Evolutionary conservation across 2,888 invertebrate genomes (phyloP).

Genomic region (Synanthedon vespiformis): DNA sequence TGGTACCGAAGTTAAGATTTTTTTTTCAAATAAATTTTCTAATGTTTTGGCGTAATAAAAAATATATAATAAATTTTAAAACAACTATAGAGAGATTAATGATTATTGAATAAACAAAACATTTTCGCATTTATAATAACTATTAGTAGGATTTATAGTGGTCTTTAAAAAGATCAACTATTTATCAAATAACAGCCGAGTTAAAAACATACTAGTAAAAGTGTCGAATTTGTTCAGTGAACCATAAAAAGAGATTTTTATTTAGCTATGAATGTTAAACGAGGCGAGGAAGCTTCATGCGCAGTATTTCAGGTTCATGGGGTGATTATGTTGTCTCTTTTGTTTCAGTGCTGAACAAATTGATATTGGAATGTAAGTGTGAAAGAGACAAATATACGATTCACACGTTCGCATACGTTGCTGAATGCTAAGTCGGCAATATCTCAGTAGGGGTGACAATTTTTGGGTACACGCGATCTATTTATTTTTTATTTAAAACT

Average conservation of each 20-base stretch:
- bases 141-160: no score
- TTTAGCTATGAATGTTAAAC: neutral
- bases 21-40: no score
- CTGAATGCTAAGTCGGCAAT: conserved; percentile 2
- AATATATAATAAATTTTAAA: no score
- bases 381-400: conserved; percentile 45
- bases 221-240: neutral
- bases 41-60: no score
- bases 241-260: conserved; percentile 5
- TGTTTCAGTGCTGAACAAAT: conserved; percentile 27
- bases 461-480: neutral
- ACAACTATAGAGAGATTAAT: no score
- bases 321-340: conserved; percentile 21
- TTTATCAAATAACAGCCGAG: neutral
- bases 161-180: no score
- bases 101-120: no score
- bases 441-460: conserved; percentile 30
- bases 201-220: neutral
- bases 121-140: no score
- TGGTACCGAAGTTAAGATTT: no score
- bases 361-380: conserved; percentile 30
- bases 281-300: conserved; percentile 8
- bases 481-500: neutral
- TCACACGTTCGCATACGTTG: conserved; percentile 18
- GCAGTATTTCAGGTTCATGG: conserved; percentile 16